A percentile compares a stretch with the other conserved stretches of the same genome.
These are phyloP conservation scores for Apis florea DNA, from an alignment of 1,140 invertebrate species.

Conservation along the genomic window DNA sequence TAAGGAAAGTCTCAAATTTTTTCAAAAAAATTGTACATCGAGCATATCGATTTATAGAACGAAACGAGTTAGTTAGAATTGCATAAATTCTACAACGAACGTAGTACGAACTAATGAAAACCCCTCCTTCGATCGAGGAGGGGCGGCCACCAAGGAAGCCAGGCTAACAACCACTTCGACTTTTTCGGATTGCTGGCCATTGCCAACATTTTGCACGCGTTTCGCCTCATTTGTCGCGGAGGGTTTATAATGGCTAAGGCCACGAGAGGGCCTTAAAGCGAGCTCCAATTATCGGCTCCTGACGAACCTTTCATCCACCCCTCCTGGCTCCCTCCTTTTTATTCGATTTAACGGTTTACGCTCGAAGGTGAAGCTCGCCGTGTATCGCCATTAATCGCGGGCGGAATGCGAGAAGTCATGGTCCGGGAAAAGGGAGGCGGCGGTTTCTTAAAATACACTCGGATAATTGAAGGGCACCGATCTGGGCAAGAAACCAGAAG, in stretches of 20 bases:
- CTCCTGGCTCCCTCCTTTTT: constrained; percentile 1
- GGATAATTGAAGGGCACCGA: constrained; percentile 53
- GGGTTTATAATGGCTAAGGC: constrained; percentile 51
- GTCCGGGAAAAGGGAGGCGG: constrained; percentile 49
- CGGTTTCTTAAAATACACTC: constrained; percentile 41
- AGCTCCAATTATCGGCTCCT: constrained; percentile 61
- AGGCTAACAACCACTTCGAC: too few relatives aligned
- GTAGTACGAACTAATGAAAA: neutral
- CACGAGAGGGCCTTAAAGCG: constrained; percentile 46
- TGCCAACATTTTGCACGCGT: constrained; percentile 13
- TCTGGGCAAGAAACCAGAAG: constrained; percentile 46
- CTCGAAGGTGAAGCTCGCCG: constrained; percentile 11
- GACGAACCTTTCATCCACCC: constrained; percentile 22
- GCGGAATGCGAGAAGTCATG: constrained; percentile 49
- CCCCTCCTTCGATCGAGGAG: neutral
- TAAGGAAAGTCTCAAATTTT: too few relatives aligned
- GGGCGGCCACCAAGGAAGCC: neutral
- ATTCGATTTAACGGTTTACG: constrained; percentile 40
- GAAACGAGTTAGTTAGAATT: too few relatives aligned
- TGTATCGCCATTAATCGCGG: constrained; percentile 59
- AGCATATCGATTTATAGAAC: too few relatives aligned
- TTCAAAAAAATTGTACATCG: too few relatives aligned
- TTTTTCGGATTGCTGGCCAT: neutral
- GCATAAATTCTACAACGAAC: too few relatives aligned
- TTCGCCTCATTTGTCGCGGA: constrained; percentile 59